A percentile compares a stretch with the other conserved stretches of the same genome.
Conservation (phyloP, 2,888 invertebrate species). For the Salticus scenicus region DNA sequence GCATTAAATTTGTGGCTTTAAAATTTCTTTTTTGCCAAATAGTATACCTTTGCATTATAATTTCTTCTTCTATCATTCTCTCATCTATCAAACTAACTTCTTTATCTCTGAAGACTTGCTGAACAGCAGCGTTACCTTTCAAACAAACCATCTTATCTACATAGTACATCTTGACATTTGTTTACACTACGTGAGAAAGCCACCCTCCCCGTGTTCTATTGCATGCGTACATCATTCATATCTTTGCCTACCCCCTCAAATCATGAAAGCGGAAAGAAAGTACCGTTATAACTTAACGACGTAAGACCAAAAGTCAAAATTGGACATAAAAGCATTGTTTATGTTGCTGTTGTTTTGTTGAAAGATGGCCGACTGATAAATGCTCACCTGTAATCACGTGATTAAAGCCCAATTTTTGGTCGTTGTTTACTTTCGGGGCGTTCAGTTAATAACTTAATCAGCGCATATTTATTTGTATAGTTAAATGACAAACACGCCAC, state of each 20-base stretch:
- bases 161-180: constrained; percentile 57
- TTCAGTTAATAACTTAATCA: background rate
- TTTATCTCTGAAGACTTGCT: background rate
- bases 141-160: constrained; percentile 8
- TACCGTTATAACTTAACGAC: constrained; percentile 15
- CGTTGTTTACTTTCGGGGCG: background rate
- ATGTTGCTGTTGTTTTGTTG: background rate
- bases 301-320: constrained; percentile 8
- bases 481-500: too few species aligned
- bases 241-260: background rate
- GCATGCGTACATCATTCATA: background rate
- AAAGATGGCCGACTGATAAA: constrained; percentile 6
- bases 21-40: too few species aligned
- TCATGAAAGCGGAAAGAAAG: background rate
- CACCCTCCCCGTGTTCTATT: background rate
- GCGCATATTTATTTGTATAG: background rate
- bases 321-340: constrained; percentile 3
- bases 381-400: background rate
- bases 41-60: background rate
- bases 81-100: background rate
- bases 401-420: background rate
- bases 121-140: background rate
- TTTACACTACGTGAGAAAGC: constrained; percentile 48
- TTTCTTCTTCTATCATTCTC: background rate
- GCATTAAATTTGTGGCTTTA: too few species aligned